Conservation (phyloP, 2,113 vertebrate genomes). For the Montifringilla adamsi region DNA sequence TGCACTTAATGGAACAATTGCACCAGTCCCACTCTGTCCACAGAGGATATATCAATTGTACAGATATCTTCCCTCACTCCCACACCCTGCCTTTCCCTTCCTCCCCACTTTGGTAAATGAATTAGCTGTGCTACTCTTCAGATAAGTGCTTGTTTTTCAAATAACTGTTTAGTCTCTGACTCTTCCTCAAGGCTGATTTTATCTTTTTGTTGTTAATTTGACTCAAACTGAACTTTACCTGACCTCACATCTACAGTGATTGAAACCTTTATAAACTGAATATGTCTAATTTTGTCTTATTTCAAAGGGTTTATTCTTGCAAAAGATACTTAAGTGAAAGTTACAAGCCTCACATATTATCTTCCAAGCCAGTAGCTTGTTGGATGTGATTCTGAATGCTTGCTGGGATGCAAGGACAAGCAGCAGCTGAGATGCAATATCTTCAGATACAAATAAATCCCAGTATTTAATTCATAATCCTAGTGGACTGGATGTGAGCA, state of each 20-base stretch:
- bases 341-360: not conserved
- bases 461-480: not conserved
- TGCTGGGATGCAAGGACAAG: not conserved
- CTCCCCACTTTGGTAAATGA: not conserved
- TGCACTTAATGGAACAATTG: not conserved
- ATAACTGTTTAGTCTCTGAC: not conserved
- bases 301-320: not conserved
- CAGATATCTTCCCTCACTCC: not conserved
- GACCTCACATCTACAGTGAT: not conserved
- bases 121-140: not conserved
- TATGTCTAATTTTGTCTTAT: not conserved
- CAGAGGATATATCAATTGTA: not conserved
- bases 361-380: not conserved
- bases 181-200: not conserved
- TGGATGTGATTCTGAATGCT: not conserved
- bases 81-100: not conserved
- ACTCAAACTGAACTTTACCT: conserved; percentile 28
- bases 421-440: not conserved
- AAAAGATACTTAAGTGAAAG: not conserved
- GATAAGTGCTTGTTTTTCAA: not conserved
- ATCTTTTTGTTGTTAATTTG: not conserved
- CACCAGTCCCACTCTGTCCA: not conserved
- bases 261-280: not conserved
- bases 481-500: not conserved
- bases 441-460: not conserved